A percentile compares a stretch with the other conserved stretches of the same genome.
Conservation (phyloP, 2,797 vertebrate species). For the Paguma larvata region DNA sequence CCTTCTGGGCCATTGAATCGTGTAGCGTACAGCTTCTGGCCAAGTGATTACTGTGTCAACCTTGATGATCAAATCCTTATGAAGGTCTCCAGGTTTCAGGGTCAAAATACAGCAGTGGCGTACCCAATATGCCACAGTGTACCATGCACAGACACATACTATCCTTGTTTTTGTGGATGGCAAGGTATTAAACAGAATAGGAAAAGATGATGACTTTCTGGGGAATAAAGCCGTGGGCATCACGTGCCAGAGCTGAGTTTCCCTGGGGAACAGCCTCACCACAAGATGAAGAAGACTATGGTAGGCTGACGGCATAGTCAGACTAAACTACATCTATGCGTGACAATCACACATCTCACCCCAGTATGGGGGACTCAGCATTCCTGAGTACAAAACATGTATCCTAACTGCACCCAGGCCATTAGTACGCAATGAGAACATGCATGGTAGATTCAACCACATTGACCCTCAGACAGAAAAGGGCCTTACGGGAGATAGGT, state of each 20-base stretch:
- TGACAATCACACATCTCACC: neutral
- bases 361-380: neutral
- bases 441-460: neutral
- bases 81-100: neutral
- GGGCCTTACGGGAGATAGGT: neutral
- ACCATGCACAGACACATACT: neutral
- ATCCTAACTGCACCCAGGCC: neutral
- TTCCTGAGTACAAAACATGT: neutral
- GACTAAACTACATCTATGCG: rapidly evolving
- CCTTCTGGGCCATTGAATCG: neutral
- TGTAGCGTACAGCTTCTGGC: neutral
- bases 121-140: too few relatives aligned
- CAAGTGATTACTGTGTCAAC: neutral
- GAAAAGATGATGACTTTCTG: neutral
- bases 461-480: neutral
- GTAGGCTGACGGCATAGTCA: neutral
- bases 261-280: neutral
- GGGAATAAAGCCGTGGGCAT: neutral
- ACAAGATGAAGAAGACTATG: neutral
- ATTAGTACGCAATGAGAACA: neutral
- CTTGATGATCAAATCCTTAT: neutral
- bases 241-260: neutral
- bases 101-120: neutral
- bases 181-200: neutral
- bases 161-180: neutral